phyloP scores from a whole-genome alignment of 2,797 vertebrate genomes.

The Hipposideros larvatus region DNA sequence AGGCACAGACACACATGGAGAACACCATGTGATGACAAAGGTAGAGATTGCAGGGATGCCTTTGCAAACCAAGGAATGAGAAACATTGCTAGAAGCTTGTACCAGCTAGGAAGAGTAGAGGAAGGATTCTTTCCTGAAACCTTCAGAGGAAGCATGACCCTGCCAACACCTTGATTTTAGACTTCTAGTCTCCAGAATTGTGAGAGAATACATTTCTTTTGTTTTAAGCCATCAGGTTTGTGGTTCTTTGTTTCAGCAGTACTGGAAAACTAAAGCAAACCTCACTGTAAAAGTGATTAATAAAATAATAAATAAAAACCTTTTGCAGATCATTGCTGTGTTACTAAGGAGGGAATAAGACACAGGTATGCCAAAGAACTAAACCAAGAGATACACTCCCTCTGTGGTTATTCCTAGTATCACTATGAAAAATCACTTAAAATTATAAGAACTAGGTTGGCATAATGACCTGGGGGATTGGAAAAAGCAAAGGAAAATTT shows the following conservation, averaged over 20 bases:
- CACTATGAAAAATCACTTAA: background rate
- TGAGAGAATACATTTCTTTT: background rate
- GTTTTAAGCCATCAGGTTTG: background rate
- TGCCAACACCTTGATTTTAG: background rate
- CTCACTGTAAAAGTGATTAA: background rate
- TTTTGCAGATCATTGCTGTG: background rate
- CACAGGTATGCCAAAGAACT: background rate
- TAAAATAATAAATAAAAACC: background rate
- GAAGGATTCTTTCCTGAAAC: background rate
- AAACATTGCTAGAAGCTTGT: background rate
- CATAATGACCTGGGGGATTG: too few species aligned
- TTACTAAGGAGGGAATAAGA: background rate
- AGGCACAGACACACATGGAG: background rate
- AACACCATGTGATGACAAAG: background rate
- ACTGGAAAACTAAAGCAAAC: background rate
- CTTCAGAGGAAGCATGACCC: background rate
- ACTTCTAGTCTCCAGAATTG: background rate
- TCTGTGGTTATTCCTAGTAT: background rate
- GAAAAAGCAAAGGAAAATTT: background rate
- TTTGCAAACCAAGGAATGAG: background rate
- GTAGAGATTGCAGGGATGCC: background rate
- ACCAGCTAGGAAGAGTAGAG: background rate
- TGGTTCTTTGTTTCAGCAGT: background rate
- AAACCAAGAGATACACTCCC: background rate
- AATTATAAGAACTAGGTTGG: background rate